These are phyloP conservation scores for Caenorhabditis auriculariae DNA, from an alignment of 2,888 invertebrate species.

Conservation along the genomic window DNA sequence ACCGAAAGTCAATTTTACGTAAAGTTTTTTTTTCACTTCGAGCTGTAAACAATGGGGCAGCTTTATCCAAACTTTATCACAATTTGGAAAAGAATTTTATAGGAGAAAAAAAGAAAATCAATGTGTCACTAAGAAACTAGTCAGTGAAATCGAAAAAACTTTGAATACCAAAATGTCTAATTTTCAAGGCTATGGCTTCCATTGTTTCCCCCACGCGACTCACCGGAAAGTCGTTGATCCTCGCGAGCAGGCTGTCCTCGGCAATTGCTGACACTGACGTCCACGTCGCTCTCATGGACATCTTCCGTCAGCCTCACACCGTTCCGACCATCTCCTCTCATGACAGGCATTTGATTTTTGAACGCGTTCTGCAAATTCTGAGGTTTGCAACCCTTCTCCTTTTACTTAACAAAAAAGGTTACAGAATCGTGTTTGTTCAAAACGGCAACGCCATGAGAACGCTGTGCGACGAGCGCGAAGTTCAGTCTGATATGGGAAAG, in stretches of 20 bases:
- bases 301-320: conserved; percentile 9
- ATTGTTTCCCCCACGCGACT: conserved; percentile 14
- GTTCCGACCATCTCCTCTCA: conserved; percentile 13
- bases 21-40: too few species aligned
- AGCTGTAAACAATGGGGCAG: too few species aligned
- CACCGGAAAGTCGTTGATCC: background rate
- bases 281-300: conserved; percentile 1
- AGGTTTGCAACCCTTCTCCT: too few species aligned
- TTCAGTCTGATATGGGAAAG: conserved; percentile 17
- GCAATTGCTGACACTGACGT: conserved; percentile 6
- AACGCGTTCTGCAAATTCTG: conserved; percentile 22
- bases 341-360: conserved; percentile 23
- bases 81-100: too few species aligned
- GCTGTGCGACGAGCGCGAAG: conserved; percentile 8
- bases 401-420: too few species aligned
- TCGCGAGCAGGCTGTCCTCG: conserved; percentile 1
- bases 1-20: too few species aligned
- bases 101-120: too few species aligned
- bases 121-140: too few species aligned
- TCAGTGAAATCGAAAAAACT: too few species aligned
- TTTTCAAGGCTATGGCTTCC: conserved; percentile 17
- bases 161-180: too few species aligned
- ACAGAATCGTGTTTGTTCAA: conserved; percentile 6
- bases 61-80: too few species aligned
- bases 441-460: conserved; percentile 6